These are phyloP conservation scores for Agriopis aurantiaria DNA, from an alignment of 2,888 invertebrate species.

Conservation along the genomic window DNA sequence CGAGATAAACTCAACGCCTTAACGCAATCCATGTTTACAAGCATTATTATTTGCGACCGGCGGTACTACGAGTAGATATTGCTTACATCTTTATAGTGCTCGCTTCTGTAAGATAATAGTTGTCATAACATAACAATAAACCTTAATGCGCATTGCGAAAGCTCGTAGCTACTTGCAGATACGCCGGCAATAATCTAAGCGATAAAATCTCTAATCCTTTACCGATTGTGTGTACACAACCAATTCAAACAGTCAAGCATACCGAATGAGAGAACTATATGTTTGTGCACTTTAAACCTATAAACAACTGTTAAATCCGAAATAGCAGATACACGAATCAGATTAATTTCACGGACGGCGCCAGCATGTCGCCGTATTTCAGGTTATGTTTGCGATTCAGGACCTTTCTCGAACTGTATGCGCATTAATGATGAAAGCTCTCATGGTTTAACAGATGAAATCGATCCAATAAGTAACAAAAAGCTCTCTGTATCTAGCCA, in stretches of 20 bases:
- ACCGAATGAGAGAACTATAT: conserved; percentile 45
- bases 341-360: conserved; percentile 71
- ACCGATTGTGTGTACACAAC: conserved; percentile 46
- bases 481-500: conserved; percentile 53
- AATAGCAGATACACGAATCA: conserved; percentile 68
- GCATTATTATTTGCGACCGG: conserved; percentile 32
- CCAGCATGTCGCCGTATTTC: conserved; percentile 69
- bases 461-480: conserved; percentile 44
- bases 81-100: conserved; percentile 38
- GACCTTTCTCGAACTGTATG: conserved; percentile 65
- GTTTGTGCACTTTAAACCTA: conserved; percentile 57
- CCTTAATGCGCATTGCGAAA: conserved; percentile 41
- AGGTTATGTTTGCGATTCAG: conserved; percentile 75
- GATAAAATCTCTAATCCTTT: conserved; percentile 45
- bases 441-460: conserved; percentile 45
- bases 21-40: conserved; percentile 36
- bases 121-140: conserved; percentile 44
- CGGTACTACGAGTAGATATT: conserved; percentile 27
- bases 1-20: conserved; percentile 35
- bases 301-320: conserved; percentile 64
- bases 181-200: conserved; percentile 33
- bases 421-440: conserved; percentile 55
- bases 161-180: conserved; percentile 35
- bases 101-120: conserved; percentile 40
- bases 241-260: conserved; percentile 48